Base-by-base conservation (phyloP, 2,888 invertebrate genomes). In the Dinocampus coccinellae region DNA sequence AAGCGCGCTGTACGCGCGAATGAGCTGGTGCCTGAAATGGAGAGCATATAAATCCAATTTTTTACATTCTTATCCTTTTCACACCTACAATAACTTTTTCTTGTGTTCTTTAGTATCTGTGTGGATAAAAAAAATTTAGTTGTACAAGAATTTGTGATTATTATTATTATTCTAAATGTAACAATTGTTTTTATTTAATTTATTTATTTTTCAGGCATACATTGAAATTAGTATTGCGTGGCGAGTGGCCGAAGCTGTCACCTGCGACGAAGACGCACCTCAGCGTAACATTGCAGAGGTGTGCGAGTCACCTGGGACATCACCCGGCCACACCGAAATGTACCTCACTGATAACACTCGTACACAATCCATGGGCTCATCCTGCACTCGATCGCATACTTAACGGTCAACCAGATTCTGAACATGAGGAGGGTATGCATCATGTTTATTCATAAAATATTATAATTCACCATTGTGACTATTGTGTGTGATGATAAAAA, bases 281-380 rank as follows among this genome's bases (percentile, higher is more conserved):
- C 79, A 84, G 82, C 77, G 87, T 87, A 34, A 88, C 88, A 52
- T 80, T 89, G 75, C 87, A 88, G 82, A 84, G 87, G 81, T 88
- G 88, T 86, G 89, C 83, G 75, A 83, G 73, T 84, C 88, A 83
- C 83, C 88, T 86, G 80, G 83, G 70, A 80, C 84, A 83, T 58
- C 87, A 89, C 69, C 86, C 90, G 74, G 84, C 85, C 60, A 89
- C 90, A 76, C 89, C 91, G 47, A 90, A 91, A 89, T 91, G 90
- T 79, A 89, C 90, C 33, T 89, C 90, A 69, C 89, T 92, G 55
- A 89, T 89, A 82, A 86, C 88, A 33, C 85, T 92, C 68, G 88
- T 91, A 76, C 89, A 90, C 80, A 88, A 90, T 70, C 89, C 89
- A 62, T 91, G 90, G 83, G 86, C 85, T 72, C 87, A 89, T 75